Evolutionary conservation across 2,888 invertebrate species (phyloP).

Genomic region (Alcis repandata): DNA sequence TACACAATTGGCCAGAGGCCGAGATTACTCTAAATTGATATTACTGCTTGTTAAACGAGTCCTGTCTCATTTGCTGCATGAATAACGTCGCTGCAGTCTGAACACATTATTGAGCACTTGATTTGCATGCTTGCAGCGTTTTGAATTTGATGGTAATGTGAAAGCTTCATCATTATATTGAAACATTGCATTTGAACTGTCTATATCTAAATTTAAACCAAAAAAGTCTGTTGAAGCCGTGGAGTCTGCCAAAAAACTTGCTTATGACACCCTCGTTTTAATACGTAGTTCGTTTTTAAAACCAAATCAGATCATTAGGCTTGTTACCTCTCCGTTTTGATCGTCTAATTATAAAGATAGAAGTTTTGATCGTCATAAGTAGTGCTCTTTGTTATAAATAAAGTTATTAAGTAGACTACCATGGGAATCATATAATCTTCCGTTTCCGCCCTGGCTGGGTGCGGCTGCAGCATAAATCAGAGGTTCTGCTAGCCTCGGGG

Average conservation of each 20-base stretch:
- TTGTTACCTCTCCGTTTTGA: too few species aligned
- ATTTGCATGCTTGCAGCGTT: conserved; percentile 26
- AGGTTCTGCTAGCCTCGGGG: conserved; percentile 53
- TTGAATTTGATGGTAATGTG: conserved; percentile 13
- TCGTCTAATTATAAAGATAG: too few species aligned
- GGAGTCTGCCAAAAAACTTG: conserved; percentile 11
- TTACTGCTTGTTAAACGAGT: conserved; percentile 53
- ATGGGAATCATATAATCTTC: conserved; percentile 21
- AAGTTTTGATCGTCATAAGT: not conserved
- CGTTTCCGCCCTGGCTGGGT: conserved; percentile 26
- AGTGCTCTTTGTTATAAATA: conserved; percentile 8
- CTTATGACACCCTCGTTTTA: not conserved
- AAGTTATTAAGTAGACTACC: conserved; percentile 10
- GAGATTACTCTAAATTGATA: conserved; percentile 66
- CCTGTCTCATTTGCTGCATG: conserved; percentile 49
- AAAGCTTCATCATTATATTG: conserved; percentile 14
- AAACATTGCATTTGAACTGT: conserved; percentile 9
- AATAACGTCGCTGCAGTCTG: conserved; percentile 39
- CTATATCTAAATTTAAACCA: conserved; percentile 15
- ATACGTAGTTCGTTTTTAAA: not conserved
- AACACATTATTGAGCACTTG: conserved; percentile 35
- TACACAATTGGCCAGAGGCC: conserved; percentile 60
- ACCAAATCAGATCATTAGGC: too few species aligned
- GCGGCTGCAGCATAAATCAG: conserved; percentile 26
- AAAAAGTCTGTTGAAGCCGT: not conserved